phyloP scores from a whole-genome alignment of 2,113 vertebrate genomes.

The mouse (Mus musculus) region GRCm39 chrX:100690501-100691000 shows the following conservation, averaged over 20 bases:
- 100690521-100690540: constrained; percentile 1
- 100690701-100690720: neutral
- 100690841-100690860: constrained; percentile 38
- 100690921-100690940: constrained; percentile 57
- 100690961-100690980: constrained; percentile 34
- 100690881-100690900: neutral
- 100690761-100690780: constrained; percentile 31
- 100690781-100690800: constrained; percentile 1
- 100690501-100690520: neutral
- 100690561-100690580: neutral
- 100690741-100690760: neutral
- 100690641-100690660: constrained; percentile 30
- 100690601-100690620: neutral
- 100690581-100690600: neutral
- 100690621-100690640: neutral
- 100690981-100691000: neutral
- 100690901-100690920: constrained; percentile 36
- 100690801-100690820: constrained; percentile 17
- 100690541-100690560: neutral
- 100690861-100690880: constrained; percentile 34
- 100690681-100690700: constrained; percentile 39
- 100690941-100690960: constrained; percentile 28
- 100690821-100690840: neutral
- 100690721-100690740: neutral
- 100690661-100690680: neutral